A percentile compares a stretch with the other conserved stretches of the same genome.
Evolutionary conservation across 2,888 invertebrate genomes (phyloP).

Genomic region (Papilio protenor): DNA sequence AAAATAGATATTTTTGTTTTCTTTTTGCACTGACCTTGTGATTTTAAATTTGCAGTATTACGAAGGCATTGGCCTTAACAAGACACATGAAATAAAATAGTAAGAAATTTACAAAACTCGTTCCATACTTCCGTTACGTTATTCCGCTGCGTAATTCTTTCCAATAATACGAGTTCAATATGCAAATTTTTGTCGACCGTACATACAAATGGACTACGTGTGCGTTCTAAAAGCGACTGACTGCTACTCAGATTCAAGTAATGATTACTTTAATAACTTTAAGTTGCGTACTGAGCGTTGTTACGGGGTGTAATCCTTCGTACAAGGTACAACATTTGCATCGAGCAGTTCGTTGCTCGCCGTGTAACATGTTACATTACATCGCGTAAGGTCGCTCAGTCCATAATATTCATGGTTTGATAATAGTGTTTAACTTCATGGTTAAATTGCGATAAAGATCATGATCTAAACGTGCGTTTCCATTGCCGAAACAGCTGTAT

Average conservation of each 20-base stretch:
- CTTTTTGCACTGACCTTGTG: not conserved
- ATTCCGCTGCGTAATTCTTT: conserved; percentile 14
- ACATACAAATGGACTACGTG: not conserved
- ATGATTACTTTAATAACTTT: no score
- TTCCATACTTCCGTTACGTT: conserved; percentile 15
- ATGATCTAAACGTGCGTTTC: not conserved
- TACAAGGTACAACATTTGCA: no score
- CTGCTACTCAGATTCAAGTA: no score
- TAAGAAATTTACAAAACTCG: not conserved
- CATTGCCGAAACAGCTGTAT: not conserved
- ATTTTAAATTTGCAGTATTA: not conserved
- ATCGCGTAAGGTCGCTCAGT: no score
- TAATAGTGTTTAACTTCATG: no score
- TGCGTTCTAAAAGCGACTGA: no score
- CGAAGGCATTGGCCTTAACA: not conserved
- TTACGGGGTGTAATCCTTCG: no score
- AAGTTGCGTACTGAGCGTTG: no score
- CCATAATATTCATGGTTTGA: no score
- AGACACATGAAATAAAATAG: not conserved
- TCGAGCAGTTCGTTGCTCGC: no score
- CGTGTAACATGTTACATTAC: no score
- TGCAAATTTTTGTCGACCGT: conserved; percentile 7
- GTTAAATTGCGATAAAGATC: no score
- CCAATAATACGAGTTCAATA: conserved; percentile 20
- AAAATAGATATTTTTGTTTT: not conserved